Evolutionary conservation across 2,888 invertebrate genomes (phyloP).

Genomic region (Calameuta idolon): DNA sequence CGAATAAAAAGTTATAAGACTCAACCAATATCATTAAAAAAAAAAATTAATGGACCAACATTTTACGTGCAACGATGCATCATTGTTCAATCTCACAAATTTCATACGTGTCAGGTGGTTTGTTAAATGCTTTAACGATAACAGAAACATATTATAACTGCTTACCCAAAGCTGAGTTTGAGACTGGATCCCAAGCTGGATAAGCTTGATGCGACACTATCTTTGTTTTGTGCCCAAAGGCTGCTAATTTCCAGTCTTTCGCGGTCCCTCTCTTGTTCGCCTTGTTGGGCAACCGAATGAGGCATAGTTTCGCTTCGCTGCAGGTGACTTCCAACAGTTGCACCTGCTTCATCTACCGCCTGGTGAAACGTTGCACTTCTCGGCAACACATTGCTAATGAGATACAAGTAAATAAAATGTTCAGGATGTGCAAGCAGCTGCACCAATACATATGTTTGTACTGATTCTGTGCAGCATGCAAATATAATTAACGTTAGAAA

Average conservation of each 20-base stretch:
- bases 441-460: background rate
- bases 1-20: background rate
- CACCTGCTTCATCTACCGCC: constrained; percentile 55
- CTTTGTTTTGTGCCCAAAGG: constrained; percentile 64
- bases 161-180: constrained; percentile 88
- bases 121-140: background rate
- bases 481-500: background rate
- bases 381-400: constrained; percentile 53
- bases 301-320: constrained; percentile 64
- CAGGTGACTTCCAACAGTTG: constrained; percentile 53
- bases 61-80: background rate
- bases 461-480: background rate
- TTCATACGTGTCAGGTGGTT: background rate
- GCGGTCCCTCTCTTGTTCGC: constrained; percentile 62
- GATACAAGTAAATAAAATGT: constrained; percentile 12
- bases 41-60: background rate
- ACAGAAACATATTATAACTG: background rate
- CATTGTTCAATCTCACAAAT: background rate
- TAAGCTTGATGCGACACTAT: constrained; percentile 78
- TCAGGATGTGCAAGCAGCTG: background rate
- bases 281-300: constrained; percentile 62
- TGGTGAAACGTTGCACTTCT: constrained; percentile 68
- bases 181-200: constrained; percentile 85
- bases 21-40: background rate
- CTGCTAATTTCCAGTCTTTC: constrained; percentile 62